phyloP scores from a whole-genome alignment of 53 echinoderm and acorn worm species.

The Mesocentrotus franciscanus region DNA sequence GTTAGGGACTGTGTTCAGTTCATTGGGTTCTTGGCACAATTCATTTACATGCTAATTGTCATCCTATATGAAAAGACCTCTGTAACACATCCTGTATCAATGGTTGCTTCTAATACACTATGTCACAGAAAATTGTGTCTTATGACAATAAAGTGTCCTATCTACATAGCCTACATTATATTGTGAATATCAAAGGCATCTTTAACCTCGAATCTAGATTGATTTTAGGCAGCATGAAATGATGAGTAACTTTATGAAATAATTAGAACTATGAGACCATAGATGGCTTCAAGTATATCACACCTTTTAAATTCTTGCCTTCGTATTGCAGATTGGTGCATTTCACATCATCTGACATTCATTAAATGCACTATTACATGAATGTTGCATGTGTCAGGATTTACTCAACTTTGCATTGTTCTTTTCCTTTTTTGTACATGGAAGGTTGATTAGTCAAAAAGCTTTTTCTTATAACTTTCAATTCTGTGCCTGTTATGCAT shows the following conservation, averaged over 20 bases:
- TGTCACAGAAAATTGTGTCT: slow-evolving; percentile 32
- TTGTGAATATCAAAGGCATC: not conserved
- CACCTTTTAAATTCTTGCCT: not conserved
- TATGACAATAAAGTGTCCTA: not conserved
- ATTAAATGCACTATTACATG: not conserved
- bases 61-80: slow-evolving; percentile 59
- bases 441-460: no score
- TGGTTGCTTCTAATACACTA: slow-evolving; percentile 40
- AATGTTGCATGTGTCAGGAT: no score
- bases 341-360: not conserved
- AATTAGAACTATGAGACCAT: no score
- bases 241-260: not conserved
- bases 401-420: no score
- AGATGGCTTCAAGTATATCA: not conserved
- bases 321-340: not conserved
- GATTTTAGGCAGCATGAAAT: not conserved
- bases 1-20: slow-evolving; percentile 5
- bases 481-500: not conserved
- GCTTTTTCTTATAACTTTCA: no score
- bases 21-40: slow-evolving; percentile 63
- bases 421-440: no score
- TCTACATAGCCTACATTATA: not conserved
- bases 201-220: not conserved
- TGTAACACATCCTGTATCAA: slow-evolving; percentile 50
- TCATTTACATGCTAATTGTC: slow-evolving; percentile 67